phyloP scores from a whole-genome alignment of 2,888 invertebrate genomes.

The Salpingus planirostris region DNA sequence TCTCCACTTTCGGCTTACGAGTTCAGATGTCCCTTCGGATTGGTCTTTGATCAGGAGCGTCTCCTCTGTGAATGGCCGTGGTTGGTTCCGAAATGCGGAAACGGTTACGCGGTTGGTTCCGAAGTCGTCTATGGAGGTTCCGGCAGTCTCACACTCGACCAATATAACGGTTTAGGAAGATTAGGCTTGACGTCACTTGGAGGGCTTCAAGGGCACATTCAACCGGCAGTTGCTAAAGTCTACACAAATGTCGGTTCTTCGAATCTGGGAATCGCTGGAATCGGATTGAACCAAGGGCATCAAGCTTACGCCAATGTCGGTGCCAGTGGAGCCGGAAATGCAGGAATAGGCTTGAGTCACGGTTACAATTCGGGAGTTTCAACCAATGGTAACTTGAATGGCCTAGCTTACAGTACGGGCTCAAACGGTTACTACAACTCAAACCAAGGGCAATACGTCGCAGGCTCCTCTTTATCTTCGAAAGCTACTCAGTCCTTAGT shows the following conservation, averaged over 20 bases:
- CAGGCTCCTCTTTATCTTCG: too few relatives aligned
- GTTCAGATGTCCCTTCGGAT: conserved; percentile 72
- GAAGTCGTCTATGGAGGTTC: conserved; percentile 49
- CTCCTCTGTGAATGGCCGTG: conserved; percentile 75
- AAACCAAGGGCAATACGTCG: conserved; percentile 3
- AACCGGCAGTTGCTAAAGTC: conserved; percentile 24
- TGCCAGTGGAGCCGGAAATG: neutral
- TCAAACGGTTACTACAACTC: too few relatives aligned
- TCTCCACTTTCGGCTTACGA: conserved; percentile 61
- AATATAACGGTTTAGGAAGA: conserved; percentile 34
- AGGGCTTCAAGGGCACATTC: conserved; percentile 29
- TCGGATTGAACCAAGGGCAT: neutral
- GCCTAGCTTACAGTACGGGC: too few relatives aligned
- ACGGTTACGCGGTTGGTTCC: conserved; percentile 34
- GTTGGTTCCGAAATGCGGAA: conserved; percentile 50
- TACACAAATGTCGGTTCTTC: conserved; percentile 25
- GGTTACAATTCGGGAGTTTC: too few relatives aligned
- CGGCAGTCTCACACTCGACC: conserved; percentile 30
- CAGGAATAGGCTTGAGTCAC: too few relatives aligned
- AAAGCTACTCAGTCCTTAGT: conserved; percentile 23
- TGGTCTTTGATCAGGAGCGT: conserved; percentile 63
- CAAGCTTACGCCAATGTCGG: neutral
- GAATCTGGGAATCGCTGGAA: neutral
- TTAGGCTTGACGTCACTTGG: conserved; percentile 30
- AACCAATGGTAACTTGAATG: too few relatives aligned